Percentiles rank a stretch among this genome's conserved stretches.
Conservation (phyloP, 2,888 invertebrate species). For the Drosophila ezoana region DNA sequence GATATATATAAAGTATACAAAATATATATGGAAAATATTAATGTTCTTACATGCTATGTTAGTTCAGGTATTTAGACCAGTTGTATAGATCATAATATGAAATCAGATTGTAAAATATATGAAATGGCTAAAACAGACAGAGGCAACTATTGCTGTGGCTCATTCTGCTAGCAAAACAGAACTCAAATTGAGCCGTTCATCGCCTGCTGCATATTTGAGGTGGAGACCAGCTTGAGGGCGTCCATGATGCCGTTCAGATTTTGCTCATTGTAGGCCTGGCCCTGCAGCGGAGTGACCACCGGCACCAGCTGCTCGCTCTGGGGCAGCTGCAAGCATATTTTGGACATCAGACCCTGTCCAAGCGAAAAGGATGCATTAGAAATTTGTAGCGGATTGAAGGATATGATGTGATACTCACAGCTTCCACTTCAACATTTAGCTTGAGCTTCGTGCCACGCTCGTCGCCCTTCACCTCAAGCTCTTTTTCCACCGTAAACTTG, state of each 20-base stretch:
- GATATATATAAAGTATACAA: conserved; percentile 30
- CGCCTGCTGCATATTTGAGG: conserved; percentile 85
- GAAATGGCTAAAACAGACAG: conserved; percentile 19
- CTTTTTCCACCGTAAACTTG: conserved; percentile 89
- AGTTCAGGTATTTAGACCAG: conserved; percentile 43
- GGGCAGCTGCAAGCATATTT: conserved; percentile 82
- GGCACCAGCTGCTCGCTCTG: conserved; percentile 83
- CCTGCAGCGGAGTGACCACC: conserved; percentile 83
- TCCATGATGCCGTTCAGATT: conserved; percentile 83
- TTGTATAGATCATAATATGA: conserved; percentile 28
- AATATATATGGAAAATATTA: conserved; percentile 39
- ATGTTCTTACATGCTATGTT: conserved; percentile 38
- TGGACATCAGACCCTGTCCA: conserved; percentile 82
- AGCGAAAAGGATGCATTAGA: background rate
- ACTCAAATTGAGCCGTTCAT: conserved; percentile 82
- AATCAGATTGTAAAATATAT: conserved; percentile 19
- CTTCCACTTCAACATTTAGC: conserved; percentile 86
- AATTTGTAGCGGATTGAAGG: fast-evolving
- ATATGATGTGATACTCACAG: conserved; percentile 58
- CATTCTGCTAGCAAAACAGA: conserved; percentile 34
- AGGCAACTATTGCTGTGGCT: background rate
- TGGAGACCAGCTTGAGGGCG: conserved; percentile 84
- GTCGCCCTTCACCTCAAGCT: conserved; percentile 84
- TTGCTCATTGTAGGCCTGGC: conserved; percentile 83
- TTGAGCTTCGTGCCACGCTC: conserved; percentile 86